phyloP scores from a whole-genome alignment of 2,113 vertebrate species.

The Equus przewalskii region DNA sequence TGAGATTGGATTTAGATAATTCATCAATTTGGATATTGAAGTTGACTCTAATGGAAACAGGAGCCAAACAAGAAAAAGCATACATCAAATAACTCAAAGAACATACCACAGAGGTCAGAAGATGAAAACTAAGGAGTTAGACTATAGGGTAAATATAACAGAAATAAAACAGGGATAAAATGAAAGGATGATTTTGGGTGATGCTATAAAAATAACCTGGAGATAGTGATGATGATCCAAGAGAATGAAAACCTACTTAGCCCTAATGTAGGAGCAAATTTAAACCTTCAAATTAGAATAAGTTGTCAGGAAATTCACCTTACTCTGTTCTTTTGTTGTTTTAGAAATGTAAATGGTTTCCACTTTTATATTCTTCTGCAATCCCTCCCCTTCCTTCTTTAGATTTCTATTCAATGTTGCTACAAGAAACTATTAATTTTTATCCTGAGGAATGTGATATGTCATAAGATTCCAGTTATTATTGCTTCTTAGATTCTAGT shows the following conservation, averaged over 20 bases:
- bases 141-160: neutral
- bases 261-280: neutral
- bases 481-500: neutral
- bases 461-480: neutral
- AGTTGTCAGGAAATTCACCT: neutral
- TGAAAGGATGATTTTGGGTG: neutral
- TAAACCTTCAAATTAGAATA: neutral
- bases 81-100: neutral
- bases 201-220: neutral
- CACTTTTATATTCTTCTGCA: neutral
- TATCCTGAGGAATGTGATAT: neutral
- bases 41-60: neutral
- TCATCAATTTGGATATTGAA: neutral
- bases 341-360: neutral
- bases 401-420: neutral
- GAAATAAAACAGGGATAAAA: neutral
- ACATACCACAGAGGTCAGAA: neutral
- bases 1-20: neutral
- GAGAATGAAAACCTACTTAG: neutral
- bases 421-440: neutral
- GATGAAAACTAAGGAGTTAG: neutral
- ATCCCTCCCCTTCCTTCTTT: neutral
- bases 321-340: neutral
- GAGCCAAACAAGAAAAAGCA: neutral
- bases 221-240: neutral